A percentile compares a stretch with the other conserved stretches of the same genome.
Evolutionary conservation across 2,797 vertebrate genomes (phyloP).

Genomic region (Ambastaia sidthimunki): DNA sequence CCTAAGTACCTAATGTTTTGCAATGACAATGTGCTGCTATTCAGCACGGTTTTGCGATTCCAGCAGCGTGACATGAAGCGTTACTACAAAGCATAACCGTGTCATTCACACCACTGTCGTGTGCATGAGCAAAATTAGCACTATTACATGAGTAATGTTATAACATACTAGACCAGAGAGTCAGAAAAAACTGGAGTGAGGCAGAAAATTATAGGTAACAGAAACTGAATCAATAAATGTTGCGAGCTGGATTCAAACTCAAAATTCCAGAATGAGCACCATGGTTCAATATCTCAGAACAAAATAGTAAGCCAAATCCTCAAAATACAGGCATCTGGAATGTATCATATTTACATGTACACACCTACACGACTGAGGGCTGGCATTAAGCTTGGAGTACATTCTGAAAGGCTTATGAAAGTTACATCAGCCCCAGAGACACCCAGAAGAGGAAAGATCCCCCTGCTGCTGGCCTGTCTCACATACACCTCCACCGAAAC

Average conservation of each 20-base stretch:
- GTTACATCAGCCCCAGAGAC: slow-evolving; percentile 60
- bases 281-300: not conserved
- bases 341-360: slow-evolving; percentile 32
- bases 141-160: no score
- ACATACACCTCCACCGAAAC: slow-evolving; percentile 5
- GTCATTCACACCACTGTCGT: no score
- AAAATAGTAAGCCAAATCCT: not conserved
- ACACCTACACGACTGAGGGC: not conserved
- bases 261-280: not conserved
- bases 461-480: slow-evolving; percentile 11
- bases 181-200: no score
- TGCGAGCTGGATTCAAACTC: not conserved
- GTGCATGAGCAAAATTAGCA: no score
- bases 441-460: slow-evolving; percentile 32
- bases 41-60: no score
- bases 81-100: no score
- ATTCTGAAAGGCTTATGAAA: slow-evolving; percentile 62
- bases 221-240: not conserved
- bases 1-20: no score
- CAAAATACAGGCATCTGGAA: slow-evolving; percentile 23
- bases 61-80: no score
- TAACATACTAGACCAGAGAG: no score
- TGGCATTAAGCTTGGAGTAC: slow-evolving; percentile 53
- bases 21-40: no score
- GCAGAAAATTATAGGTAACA: no score